A percentile compares a stretch with the other conserved stretches of the same genome.
These are phyloP conservation scores for Protobothrops flavoviridis DNA, from an alignment of 2,113 vertebrate species.

Conservation along the genomic window DNA sequence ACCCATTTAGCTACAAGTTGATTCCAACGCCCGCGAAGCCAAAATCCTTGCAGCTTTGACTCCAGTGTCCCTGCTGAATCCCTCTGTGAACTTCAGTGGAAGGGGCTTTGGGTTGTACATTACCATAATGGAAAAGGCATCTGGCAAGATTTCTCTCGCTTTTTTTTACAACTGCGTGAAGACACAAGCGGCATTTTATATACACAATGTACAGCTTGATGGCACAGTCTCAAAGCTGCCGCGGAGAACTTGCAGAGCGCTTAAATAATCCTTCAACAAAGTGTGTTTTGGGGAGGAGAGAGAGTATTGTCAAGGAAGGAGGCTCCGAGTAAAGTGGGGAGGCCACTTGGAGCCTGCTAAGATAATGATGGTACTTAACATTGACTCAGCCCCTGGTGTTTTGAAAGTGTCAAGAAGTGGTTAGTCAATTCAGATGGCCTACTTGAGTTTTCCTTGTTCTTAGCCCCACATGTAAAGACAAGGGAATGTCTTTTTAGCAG, in stretches of 20 bases:
- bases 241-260: background rate
- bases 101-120: background rate
- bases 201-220: background rate
- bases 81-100: background rate
- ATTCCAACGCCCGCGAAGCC: background rate
- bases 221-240: background rate
- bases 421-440: background rate
- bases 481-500: background rate
- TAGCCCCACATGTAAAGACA: background rate
- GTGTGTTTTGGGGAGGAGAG: background rate
- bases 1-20: background rate
- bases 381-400: slow-evolving; percentile 4
- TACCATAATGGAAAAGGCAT: background rate
- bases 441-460: background rate
- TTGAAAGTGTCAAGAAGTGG: background rate
- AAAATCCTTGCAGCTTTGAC: background rate
- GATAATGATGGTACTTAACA: background rate
- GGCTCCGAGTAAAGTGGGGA: background rate
- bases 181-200: background rate
- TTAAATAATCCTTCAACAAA: background rate
- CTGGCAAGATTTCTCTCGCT: background rate
- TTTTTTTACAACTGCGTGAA: background rate
- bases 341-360: rapidly evolving
- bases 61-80: background rate
- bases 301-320: background rate